Conservation (phyloP, 2,888 invertebrate genomes). For the Escarpia spicata region DNA sequence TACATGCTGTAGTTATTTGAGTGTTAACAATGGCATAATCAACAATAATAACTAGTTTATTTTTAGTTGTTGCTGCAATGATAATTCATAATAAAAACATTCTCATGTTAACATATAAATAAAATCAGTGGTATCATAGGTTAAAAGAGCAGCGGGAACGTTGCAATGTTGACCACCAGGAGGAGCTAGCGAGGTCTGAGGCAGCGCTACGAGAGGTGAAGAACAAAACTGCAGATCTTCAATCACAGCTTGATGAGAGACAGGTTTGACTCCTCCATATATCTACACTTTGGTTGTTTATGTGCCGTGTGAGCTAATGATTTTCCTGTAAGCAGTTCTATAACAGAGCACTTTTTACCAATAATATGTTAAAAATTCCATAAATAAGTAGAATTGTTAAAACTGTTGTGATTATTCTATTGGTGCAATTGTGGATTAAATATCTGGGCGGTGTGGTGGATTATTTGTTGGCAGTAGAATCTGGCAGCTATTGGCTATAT, state of each 20-base stretch:
- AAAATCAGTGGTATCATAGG: slow-evolving; percentile 42
- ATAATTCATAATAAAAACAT: background rate
- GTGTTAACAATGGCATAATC: background rate
- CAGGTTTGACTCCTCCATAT: slow-evolving; percentile 43
- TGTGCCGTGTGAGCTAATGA: background rate
- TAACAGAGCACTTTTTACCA: background rate
- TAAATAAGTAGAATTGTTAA: no score
- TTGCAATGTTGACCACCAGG: slow-evolving; percentile 94
- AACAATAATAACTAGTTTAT: background rate
- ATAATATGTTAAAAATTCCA: background rate
- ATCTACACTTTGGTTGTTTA: background rate
- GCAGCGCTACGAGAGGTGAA: slow-evolving; percentile 87
- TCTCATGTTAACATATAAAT: background rate
- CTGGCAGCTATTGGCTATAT: no score
- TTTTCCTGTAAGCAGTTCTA: background rate
- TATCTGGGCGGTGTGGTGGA: no score
- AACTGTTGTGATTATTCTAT: no score
- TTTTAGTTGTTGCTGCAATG: background rate
- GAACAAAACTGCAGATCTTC: slow-evolving; percentile 54
- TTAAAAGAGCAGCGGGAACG: slow-evolving; percentile 87
- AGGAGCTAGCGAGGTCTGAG: slow-evolving; percentile 92
- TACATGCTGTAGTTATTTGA: no score
- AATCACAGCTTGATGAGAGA: slow-evolving; percentile 60
- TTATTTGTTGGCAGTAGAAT: no score
- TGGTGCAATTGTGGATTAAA: no score